Base-by-base conservation (phyloP, 2,113 vertebrate species). In the Podarcis muralis region DNA sequence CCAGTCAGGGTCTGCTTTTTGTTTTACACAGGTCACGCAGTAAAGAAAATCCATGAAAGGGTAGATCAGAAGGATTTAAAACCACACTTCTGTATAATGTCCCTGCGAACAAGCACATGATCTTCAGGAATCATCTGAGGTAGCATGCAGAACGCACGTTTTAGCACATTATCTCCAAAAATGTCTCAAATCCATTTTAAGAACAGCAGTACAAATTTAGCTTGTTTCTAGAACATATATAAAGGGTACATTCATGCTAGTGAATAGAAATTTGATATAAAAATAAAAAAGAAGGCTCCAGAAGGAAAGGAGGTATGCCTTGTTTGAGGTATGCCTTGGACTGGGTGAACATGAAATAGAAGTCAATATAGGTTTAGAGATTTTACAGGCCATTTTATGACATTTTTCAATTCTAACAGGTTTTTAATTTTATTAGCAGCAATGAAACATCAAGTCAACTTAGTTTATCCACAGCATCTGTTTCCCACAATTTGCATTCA, bases 101-200 rank as follows among this genome's bases (percentile, higher is more conserved):
- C 15, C 84, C 87, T 53, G 30, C 87, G 78, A 86, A 91, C 91
- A 25, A 92, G 43, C 13, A 86, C 13, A 4, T 48, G 9, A 22
- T n/a, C 91, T 92, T 93, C 4, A 69, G 87, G 15, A 91, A 85
- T 90, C 83, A 81, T 5, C 72, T 75, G 12, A 72, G 4, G 82
- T 27, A 79, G 93, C 87, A 78, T n/a, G 43, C 68, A 83, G 62
- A 85, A 43, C 18, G 1, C 66, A 69, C 53, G 11, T 40, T 86
- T 83, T 75, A 80, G 0, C 27, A 88, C 30, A 82, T 89, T 92
- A 88, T 88, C 66, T 40, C 13, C 6, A 83, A 59, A 87, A 89
- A 88, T 1, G 23, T 90, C 37, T 82, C 32, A 83, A 94, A 74
- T 22, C 8, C 1, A 0, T 1, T 8, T 83, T 20, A 84, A 65